Conservation (phyloP, 2,797 vertebrate species). For the Botia almorhae region DNA sequence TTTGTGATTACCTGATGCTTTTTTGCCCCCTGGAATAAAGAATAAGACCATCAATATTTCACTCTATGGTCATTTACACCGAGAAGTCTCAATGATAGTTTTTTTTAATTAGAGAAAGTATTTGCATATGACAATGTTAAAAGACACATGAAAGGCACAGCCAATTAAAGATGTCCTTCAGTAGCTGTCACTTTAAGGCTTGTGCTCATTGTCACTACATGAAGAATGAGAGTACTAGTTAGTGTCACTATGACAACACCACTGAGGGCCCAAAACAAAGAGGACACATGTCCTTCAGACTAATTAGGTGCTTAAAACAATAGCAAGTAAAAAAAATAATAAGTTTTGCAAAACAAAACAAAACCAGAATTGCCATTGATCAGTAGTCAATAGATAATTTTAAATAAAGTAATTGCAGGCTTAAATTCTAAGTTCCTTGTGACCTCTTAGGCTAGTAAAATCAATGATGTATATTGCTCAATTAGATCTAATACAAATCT, state of each 20-base stretch:
- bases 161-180: slow-evolving; percentile 18
- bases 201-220: slow-evolving; percentile 26
- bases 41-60: too few species aligned
- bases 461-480: slow-evolving; percentile 94
- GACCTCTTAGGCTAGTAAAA: slow-evolving; percentile 98
- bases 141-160: slow-evolving; percentile 39
- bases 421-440: slow-evolving; percentile 92
- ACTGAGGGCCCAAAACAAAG: slow-evolving; percentile 67
- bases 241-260: slow-evolving; percentile 3
- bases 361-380: slow-evolving; percentile 98
- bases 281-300: slow-evolving; percentile 89
- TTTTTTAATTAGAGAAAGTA: not conserved
- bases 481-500: slow-evolving; percentile 95
- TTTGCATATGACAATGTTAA: slow-evolving; percentile 5
- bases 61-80: too few species aligned
- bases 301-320: slow-evolving; percentile 95
- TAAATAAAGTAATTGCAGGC: slow-evolving; percentile 98
- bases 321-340: slow-evolving; percentile 88
- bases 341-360: slow-evolving; percentile 75
- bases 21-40: too few species aligned
- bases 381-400: slow-evolving; percentile 96
- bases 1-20: too few species aligned
- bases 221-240: slow-evolving; percentile 10
- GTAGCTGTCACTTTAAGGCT: slow-evolving; percentile 10
- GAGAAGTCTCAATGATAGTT: too few species aligned